Conservation (phyloP, 2,797 vertebrate species). For the Takifugu rubripes region DNA sequence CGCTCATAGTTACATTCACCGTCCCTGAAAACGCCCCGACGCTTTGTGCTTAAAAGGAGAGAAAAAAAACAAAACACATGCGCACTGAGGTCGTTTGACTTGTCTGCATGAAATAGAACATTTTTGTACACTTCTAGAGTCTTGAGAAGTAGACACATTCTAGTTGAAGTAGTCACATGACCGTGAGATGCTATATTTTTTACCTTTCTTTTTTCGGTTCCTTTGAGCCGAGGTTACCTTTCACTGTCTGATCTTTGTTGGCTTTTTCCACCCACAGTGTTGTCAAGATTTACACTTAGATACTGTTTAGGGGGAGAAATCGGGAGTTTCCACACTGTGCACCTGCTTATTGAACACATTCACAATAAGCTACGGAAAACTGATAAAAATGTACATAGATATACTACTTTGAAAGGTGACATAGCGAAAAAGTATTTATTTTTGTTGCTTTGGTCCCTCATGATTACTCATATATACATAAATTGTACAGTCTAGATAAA, state of each 20-base stretch:
- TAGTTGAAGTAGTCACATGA: slow-evolving; percentile 62
- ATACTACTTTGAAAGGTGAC: slow-evolving; percentile 81
- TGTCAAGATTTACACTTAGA: slow-evolving; percentile 54
- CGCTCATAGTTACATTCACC: slow-evolving; percentile 50
- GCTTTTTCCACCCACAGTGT: slow-evolving; percentile 39
- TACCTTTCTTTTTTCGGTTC: slow-evolving; percentile 34
- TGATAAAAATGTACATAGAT: slow-evolving; percentile 80
- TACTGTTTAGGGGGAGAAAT: slow-evolving; percentile 47
- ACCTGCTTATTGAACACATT: slow-evolving; percentile 65
- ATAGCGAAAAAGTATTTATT: slow-evolving; percentile 94
- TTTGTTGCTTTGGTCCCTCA: slow-evolving; percentile 86
- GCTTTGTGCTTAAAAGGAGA: slow-evolving; percentile 43
- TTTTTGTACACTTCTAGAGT: slow-evolving; percentile 63
- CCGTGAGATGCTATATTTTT: slow-evolving; percentile 57
- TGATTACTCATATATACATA: slow-evolving; percentile 77
- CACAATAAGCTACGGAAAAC: slow-evolving; percentile 82
- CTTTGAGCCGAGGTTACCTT: slow-evolving; percentile 62
- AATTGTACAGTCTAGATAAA: slow-evolving; percentile 78
- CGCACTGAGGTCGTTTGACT: slow-evolving; percentile 53
- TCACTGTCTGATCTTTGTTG: slow-evolving; percentile 33
- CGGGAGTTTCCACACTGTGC: slow-evolving; percentile 62
- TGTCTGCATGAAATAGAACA: slow-evolving; percentile 72
- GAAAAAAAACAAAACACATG: slow-evolving; percentile 54
- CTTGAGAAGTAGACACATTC: slow-evolving; percentile 57
- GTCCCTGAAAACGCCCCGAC: slow-evolving; percentile 54